A percentile compares a stretch with the other conserved stretches of the same genome.
Evolutionary conservation across 2,888 invertebrate species (phyloP).

Genomic region (Camptogramma bilineatum): DNA sequence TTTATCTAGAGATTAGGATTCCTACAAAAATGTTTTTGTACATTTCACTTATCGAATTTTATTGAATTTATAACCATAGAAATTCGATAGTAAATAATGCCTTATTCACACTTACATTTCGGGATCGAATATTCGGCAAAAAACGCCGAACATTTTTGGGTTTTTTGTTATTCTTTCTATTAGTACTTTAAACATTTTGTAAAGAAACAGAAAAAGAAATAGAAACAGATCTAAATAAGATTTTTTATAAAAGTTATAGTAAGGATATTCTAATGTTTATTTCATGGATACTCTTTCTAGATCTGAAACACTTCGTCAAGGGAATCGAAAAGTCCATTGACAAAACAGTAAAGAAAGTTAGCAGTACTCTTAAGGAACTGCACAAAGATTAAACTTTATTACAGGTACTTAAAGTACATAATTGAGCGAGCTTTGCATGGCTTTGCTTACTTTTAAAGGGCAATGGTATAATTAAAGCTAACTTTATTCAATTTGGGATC

Average conservation of each 20-base stretch:
- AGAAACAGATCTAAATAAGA: no score
- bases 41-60: background rate
- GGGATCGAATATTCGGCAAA: background rate
- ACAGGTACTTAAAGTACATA: constrained; percentile 52
- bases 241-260: no score
- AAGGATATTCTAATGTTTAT: constrained; percentile 13
- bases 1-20: background rate
- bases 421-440: constrained; percentile 61
- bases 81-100: background rate
- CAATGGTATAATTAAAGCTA: constrained; percentile 3
- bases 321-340: constrained; percentile 67
- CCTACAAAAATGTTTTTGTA: background rate
- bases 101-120: background rate
- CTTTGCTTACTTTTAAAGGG: constrained; percentile 33
- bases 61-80: background rate
- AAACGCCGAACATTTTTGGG: background rate
- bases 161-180: no score
- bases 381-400: constrained; percentile 59
- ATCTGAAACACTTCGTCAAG: constrained; percentile 63
- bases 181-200: no score
- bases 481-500: constrained; percentile 4
- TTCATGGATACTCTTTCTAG: constrained; percentile 51
- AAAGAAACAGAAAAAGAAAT: no score
- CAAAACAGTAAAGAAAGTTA: constrained; percentile 68
- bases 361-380: constrained; percentile 66